Evolutionary conservation across 2,888 invertebrate genomes (phyloP), one percentile per base, ranked within the genome.

Genomic region (Yponomeuta cagnagella): DNA sequence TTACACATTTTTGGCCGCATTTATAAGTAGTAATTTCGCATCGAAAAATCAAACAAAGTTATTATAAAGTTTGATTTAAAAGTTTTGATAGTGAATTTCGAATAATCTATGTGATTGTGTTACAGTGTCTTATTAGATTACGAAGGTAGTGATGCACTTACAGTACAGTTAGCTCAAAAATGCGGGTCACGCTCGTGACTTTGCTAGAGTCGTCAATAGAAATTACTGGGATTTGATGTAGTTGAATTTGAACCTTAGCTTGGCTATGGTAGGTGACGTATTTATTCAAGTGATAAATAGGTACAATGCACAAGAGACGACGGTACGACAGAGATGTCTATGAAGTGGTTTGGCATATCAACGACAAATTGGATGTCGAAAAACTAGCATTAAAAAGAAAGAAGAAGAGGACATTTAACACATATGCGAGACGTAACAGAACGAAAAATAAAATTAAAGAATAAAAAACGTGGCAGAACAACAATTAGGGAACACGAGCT

Each of bases 101-200:
- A 30, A 65, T 48, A 48, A 68, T 15, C 68, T 74, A 80, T 80
- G 80, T 81, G 82, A 84, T 81, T 81, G 80, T 78, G 77, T 78
- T 78, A 73, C 76, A 81, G 84, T 83, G 84, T 84, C 82, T 84
- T 84, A 83, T 80, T 80, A 84, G 80, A 71, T 75, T 83, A 82
- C 71, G 72, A 69, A 31, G 63, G 66, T 65, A 73, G 8, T 71
- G 69, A 70, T 65, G 23, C 64, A 58, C 52, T 58, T 15, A 58
- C 15, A 15, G 15, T 15, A 15, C 52, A 58, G 52, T 58, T 58
- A 58, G 15, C 12, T 12, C 23, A 52, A 15, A 58, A 15, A 15
- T 58, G 52, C 3, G 52, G 52, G 52, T 2, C 52, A 58, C 52
- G 12, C 52, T 58, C 52, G 52, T 58, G 15, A 58, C 5, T 43